Percentiles rank a stretch among this genome's conserved stretches.
Evolutionary conservation across 1,140 invertebrate genomes (phyloP).

Genomic region (Drosophila sturtevanti): DNA sequence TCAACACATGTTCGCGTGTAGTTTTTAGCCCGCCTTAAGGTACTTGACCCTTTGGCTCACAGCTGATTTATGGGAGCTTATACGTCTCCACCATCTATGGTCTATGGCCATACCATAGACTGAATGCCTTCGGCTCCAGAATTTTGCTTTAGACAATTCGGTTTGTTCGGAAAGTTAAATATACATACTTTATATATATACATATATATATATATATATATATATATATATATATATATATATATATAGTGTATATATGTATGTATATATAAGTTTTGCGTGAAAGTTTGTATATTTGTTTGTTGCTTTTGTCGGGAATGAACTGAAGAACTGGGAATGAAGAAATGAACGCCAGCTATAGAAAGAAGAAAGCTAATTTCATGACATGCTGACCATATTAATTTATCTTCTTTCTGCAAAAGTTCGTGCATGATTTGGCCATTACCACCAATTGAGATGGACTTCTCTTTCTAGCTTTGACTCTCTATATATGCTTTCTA

Average conservation of each 20-base stretch:
- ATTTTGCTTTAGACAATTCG: slow-evolving; percentile 3
- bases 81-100: slow-evolving; percentile 63
- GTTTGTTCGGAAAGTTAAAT: slow-evolving; percentile 29
- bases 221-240: slow-evolving; percentile 27
- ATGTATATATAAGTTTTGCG: slow-evolving; percentile 69
- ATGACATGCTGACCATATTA: slow-evolving; percentile 82
- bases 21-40: slow-evolving; percentile 75
- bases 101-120: slow-evolving; percentile 39
- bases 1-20: slow-evolving; percentile 80
- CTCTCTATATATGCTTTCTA: neutral
- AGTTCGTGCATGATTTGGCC: slow-evolving; percentile 81
- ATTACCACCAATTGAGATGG: slow-evolving; percentile 63
- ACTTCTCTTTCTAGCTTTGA: slow-evolving; percentile 35
- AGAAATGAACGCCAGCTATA: slow-evolving; percentile 51
- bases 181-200: slow-evolving; percentile 62
- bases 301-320: slow-evolving; percentile 57
- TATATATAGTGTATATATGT: no score
- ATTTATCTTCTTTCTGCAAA: slow-evolving; percentile 82
- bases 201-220: no score
- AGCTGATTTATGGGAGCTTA: slow-evolving; percentile 82
- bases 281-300: slow-evolving; percentile 77
- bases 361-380: slow-evolving; percentile 80
- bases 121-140: slow-evolving; percentile 14
- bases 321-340: neutral
- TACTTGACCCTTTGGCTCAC: slow-evolving; percentile 81